Conservation (phyloP, 2,888 invertebrate genomes). For the Protophormia terraenovae region DNA sequence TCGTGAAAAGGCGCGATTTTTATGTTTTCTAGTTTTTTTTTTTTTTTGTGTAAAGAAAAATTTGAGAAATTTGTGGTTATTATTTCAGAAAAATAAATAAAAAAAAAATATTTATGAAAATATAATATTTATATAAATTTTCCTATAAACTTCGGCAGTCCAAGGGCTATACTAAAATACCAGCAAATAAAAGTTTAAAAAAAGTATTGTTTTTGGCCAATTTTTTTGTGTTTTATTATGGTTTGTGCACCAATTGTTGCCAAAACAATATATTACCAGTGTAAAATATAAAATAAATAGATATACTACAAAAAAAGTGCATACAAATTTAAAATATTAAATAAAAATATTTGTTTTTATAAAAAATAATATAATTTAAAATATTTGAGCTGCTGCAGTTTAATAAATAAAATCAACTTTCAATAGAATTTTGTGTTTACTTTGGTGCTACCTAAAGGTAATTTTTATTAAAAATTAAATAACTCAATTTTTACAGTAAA, state of each 20-base stretch:
- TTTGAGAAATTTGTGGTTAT: neutral
- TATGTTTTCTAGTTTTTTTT: neutral
- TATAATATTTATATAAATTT: slow-evolving; percentile 30
- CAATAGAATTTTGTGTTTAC: neutral
- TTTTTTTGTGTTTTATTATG: slow-evolving; percentile 9
- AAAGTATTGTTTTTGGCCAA: neutral
- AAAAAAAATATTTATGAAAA: neutral
- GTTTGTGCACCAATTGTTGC: slow-evolving; percentile 39
- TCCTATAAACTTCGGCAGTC: slow-evolving; percentile 1
- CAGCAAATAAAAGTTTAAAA: neutral
- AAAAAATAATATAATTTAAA: neutral
- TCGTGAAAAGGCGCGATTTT: slow-evolving; percentile 44
- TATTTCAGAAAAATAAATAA: neutral
- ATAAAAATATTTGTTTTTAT: neutral
- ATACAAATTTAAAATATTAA: neutral
- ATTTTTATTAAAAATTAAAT: neutral
- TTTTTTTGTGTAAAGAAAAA: neutral
- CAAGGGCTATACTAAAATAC: slow-evolving; percentile 16
- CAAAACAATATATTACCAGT: slow-evolving; percentile 34
- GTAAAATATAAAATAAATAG: neutral
- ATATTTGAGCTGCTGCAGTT: neutral
- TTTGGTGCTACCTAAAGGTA: slow-evolving; percentile 6
- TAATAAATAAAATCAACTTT: neutral
- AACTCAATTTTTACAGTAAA: neutral
- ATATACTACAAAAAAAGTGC: slow-evolving; percentile 3